phyloP scores from a whole-genome alignment of 2,888 invertebrate genomes.

The Apoda limacodes region DNA sequence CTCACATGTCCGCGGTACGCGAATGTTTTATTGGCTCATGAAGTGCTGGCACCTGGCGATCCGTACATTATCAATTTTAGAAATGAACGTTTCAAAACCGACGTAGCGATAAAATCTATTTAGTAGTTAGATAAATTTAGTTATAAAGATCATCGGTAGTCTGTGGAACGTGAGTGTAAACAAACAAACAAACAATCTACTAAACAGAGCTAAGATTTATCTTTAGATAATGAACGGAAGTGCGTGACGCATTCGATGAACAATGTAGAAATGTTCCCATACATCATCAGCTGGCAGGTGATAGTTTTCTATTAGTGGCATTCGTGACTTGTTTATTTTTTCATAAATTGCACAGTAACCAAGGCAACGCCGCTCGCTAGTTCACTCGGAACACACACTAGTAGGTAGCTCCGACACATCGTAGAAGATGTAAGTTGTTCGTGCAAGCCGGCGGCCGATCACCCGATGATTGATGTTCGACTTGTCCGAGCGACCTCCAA shows the following conservation, averaged over 20 bases:
- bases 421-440: not conserved
- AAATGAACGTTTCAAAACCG: constrained; percentile 22
- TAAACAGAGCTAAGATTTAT: constrained; percentile 21
- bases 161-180: constrained; percentile 18
- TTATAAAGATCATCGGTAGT: no score
- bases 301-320: constrained; percentile 34
- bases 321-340: constrained; percentile 37
- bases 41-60: constrained; percentile 21
- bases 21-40: no score
- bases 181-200: constrained; percentile 19
- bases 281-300: constrained; percentile 62
- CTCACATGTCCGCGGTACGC: constrained; percentile 39
- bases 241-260: constrained; percentile 28
- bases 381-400: constrained; percentile 19
- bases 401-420: no score
- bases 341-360: constrained; percentile 41
- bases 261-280: constrained; percentile 62
- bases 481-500: constrained; percentile 46
- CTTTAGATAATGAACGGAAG: constrained; percentile 27
- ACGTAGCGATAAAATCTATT: no score
- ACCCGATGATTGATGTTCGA: constrained; percentile 41
- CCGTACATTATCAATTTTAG: constrained; percentile 19
- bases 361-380: constrained; percentile 36
- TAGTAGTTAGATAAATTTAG: no score
- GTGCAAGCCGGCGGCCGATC: constrained; percentile 22